Percentiles rank a stretch among this genome's conserved stretches.
Conservation (phyloP, 2,113 vertebrate genomes). For the Diglossa brunneiventris region DNA sequence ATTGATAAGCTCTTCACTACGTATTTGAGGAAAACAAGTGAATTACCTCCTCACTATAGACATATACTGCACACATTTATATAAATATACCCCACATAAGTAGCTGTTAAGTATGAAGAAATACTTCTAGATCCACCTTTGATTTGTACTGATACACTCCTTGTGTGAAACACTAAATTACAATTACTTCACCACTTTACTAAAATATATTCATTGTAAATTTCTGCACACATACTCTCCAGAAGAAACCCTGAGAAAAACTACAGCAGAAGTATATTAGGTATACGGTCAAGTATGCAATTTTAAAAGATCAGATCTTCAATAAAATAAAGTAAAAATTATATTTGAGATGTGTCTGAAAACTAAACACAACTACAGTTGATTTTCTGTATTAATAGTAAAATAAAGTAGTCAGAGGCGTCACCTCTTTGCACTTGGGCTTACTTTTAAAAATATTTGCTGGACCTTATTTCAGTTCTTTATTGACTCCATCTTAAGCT, state of each 20-base stretch:
- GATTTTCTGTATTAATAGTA: background rate
- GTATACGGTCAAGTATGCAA: background rate
- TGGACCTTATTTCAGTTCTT: background rate
- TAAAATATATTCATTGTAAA: background rate
- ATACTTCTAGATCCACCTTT: background rate
- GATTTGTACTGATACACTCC: background rate
- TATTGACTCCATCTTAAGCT: slow-evolving; percentile 4
- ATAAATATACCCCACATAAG: background rate
- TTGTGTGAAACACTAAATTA: background rate
- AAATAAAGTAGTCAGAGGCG: background rate
- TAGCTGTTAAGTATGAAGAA: background rate
- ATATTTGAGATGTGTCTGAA: background rate
- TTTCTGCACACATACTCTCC: background rate
- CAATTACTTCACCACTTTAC: background rate
- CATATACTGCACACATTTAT: background rate
- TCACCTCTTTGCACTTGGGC: background rate
- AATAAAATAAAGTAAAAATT: background rate
- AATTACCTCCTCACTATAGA: background rate
- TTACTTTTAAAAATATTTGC: background rate
- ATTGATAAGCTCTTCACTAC: background rate
- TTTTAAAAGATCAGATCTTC: background rate
- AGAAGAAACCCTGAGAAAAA: background rate
- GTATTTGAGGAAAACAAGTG: background rate
- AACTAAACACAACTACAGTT: background rate
- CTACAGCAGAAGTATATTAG: background rate